Base-by-base conservation (phyloP, 64 coral and sea anemone species). In the Montipora cactus region DNA sequence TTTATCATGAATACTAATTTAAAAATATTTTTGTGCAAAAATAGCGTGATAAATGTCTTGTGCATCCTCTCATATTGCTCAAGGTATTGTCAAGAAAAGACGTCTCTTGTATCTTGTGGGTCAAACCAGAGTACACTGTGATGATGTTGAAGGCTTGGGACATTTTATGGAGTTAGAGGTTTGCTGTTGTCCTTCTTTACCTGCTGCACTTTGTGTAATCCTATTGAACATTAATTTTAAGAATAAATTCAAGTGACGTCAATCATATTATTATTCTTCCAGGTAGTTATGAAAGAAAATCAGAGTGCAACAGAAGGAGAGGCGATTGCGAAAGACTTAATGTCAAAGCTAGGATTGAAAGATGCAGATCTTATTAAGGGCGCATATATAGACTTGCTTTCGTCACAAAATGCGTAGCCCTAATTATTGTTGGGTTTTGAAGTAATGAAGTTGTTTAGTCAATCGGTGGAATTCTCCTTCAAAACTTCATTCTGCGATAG, bases 141-240 rank as follows among this genome's bases (percentile, higher is more conserved):
- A 99, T 77, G 89, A 96, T 11, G 92, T 99, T 37, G 89, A 99
- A 14, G 92, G 89, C 45, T 87, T 99, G 49, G 98, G 98, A 70
- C 78, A 77, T 67, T 99, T 96, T 76, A 96, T 99, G 98, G 98
- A 99, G 47, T 80, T 99, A 48, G 98, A 99, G 95, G 98, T 99
- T 86, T 86, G 82, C 66, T 86, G 22, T 18, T 2, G 2, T 62
- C 62, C 53, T 37, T 57, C 53, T 57, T 6, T 57, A 8, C 7
- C 0, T 57, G 53, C 2, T 57, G 53, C 1, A 57, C 11, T 57
- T 6, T 57, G 11, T 11, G 6, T 57, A 57, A 8, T 57, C 11
- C 0, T 8, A 11, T 57, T 8, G 0, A 57, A 57, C 1, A 15
- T 14, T 16, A 4, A 64, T 14, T 15, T 64, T 11, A 10, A 64